These are phyloP conservation scores for Manis crassicaudata DNA, from an alignment of 2,797 vertebrate species.

Conservation along the genomic window DNA sequence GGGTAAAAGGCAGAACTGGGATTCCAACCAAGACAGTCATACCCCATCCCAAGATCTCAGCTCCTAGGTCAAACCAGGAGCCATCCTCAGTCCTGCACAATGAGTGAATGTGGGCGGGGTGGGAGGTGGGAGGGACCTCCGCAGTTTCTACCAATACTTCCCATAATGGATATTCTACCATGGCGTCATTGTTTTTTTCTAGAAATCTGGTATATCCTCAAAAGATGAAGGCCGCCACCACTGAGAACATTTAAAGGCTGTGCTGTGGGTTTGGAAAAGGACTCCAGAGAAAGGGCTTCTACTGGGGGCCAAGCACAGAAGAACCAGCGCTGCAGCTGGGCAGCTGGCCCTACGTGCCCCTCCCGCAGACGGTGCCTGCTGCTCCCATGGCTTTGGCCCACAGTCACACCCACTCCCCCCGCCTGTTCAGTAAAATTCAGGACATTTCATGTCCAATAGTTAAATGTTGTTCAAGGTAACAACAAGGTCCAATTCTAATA, in stretches of 20 bases:
- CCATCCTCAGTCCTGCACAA: neutral
- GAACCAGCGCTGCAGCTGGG: fast-evolving
- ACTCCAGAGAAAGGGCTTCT: neutral
- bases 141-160: neutral
- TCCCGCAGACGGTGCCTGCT: fast-evolving
- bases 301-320: fast-evolving
- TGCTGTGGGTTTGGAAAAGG: neutral
- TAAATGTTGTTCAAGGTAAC: neutral
- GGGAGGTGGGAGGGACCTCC: too few species aligned
- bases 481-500: neutral
- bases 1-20: neutral
- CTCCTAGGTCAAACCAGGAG: neutral
- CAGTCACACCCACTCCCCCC: neutral
- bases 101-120: neutral
- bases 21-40: neutral
- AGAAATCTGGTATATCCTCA: neutral
- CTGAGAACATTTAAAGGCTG: neutral
- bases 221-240: neutral
- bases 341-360: fast-evolving
- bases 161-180: neutral
- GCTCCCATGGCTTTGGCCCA: fast-evolving
- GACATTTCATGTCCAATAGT: neutral
- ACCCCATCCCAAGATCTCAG: neutral
- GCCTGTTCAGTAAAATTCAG: neutral
- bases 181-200: neutral